Evolutionary conservation across 2,888 invertebrate species (phyloP), one percentile per base, ranked within the genome.

Genomic region (Microchrysa polita): DNA sequence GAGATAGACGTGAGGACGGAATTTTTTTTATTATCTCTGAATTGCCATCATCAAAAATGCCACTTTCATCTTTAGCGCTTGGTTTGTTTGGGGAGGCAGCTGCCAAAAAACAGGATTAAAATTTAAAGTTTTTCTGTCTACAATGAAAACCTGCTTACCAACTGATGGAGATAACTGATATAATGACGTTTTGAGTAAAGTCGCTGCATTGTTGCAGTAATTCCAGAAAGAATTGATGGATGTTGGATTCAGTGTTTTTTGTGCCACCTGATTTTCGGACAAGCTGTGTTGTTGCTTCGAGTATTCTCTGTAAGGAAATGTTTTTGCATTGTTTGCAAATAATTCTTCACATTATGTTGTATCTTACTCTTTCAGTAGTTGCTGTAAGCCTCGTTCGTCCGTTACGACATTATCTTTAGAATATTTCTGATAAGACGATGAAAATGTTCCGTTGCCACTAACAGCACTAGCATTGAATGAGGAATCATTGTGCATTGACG

Each of bases 1-100:
- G 90, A 74, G 91, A 92, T 71, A 94, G 87, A 78, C 89, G 88
- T 74, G 87, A 88, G 22, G 90, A 89, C 18, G 85, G 83, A 73
- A 85, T 83, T 44, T 82, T 81, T 72, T 83, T 82, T 14, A 85
- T 83, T 16, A 84, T 79, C 76, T 85, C 85, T 0, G 85, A 84
- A 77, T 84, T 83, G 67, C 81, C 81, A 67, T 83, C 81, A 74
- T 82, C 80, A 27, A 76, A 76, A 52, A 79, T 76, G 1, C 81
- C 82, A 59, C 82, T 81, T 57, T 83, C 84, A 20, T 84, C 85
- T 14, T 80, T 82, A 9, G 80, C 65, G 14, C 79, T 77, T 42
- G 81, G 82, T 42, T 81, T 82, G 75, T 79, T 82, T 72, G 83
- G 83, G 12, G 81, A 81, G 5, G 81, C 79, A 34, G 27, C 27